Conservation (phyloP, 2,888 invertebrate genomes). For the Callosobruchus maculatus region DNA sequence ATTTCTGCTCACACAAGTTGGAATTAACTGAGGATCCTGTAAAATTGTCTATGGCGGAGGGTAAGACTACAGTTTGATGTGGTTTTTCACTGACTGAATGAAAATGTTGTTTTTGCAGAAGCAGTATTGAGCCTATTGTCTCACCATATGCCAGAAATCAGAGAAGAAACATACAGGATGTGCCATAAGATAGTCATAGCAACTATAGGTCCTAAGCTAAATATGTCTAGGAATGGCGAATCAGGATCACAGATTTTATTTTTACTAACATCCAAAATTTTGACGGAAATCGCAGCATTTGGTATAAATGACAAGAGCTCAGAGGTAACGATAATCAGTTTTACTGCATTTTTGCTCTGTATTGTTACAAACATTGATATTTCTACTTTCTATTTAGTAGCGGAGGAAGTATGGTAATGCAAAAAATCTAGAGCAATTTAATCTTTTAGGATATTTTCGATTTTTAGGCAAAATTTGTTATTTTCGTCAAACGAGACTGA, state of each 20-base stretch:
- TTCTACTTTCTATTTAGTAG: too few species aligned
- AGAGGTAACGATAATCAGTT: conserved; percentile 39
- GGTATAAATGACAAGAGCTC: conserved; percentile 53
- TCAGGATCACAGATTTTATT: conserved; percentile 53
- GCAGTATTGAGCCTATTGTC: conserved; percentile 57
- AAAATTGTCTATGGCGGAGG: conserved; percentile 22
- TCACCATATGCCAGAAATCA: conserved; percentile 55
- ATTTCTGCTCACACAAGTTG: conserved; percentile 37
- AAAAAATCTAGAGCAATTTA: too few species aligned
- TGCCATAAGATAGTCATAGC: conserved; percentile 54
- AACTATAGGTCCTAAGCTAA: conserved; percentile 54
- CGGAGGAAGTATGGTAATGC: too few species aligned
- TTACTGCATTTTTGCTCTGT: background rate
- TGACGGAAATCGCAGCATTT: conserved; percentile 63
- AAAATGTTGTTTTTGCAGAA: conserved; percentile 27
- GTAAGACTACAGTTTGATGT: conserved; percentile 12
- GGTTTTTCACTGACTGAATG: background rate
- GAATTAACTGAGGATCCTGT: conserved; percentile 21
- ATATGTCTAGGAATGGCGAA: conserved; percentile 33
- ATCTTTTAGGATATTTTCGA: too few species aligned
- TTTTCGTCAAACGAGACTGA: too few species aligned
- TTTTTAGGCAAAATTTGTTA: too few species aligned
- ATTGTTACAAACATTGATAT: background rate
- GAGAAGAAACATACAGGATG: conserved; percentile 54
- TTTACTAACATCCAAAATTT: conserved; percentile 55